These are phyloP conservation scores for Saimiri boliviensis DNA, from an alignment of 2,113 vertebrate genomes.

Conservation along the genomic window DNA sequence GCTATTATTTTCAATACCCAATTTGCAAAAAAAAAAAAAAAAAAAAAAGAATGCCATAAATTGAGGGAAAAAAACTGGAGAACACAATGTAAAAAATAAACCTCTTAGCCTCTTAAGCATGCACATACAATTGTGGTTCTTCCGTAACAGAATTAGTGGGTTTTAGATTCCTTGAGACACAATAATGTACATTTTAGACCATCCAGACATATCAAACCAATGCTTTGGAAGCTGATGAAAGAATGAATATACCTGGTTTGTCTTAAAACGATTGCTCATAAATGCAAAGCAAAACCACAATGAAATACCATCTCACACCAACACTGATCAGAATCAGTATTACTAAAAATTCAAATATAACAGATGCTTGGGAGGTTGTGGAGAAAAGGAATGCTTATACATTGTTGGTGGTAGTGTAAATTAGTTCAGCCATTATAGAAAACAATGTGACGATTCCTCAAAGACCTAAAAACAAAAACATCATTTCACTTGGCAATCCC, in stretches of 20 bases:
- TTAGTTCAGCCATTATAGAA: too few relatives aligned
- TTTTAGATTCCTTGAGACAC: slow-evolving; percentile 17
- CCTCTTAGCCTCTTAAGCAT: not conserved
- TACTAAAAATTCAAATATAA: too few relatives aligned
- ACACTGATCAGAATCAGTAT: too few relatives aligned
- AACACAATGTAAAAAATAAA: not conserved
- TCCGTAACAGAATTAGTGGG: not conserved
- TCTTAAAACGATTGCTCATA: slow-evolving; percentile 20
- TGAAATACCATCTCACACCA: too few relatives aligned
- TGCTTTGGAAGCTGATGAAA: not conserved
- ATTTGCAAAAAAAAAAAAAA: not conserved
- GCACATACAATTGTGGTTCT: not conserved
- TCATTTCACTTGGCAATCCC: too few relatives aligned
- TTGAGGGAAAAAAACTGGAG: not conserved
- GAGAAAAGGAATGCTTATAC: too few relatives aligned
- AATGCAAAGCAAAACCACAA: too few relatives aligned
- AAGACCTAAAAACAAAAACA: too few relatives aligned
- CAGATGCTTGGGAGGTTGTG: too few relatives aligned
- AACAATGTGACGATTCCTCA: too few relatives aligned
- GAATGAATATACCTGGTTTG: slow-evolving; percentile 58
- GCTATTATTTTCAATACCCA: slow-evolving; percentile 19
- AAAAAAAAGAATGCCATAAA: not conserved
- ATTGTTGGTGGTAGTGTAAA: too few relatives aligned
- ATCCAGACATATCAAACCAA: slow-evolving; percentile 49
- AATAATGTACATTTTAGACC: slow-evolving; percentile 22